Percentiles rank a stretch among this genome's conserved stretches.
These are phyloP conservation scores for Drosophila athabasca DNA, from an alignment of 1,140 invertebrate genomes.

Conservation along the genomic window DNA sequence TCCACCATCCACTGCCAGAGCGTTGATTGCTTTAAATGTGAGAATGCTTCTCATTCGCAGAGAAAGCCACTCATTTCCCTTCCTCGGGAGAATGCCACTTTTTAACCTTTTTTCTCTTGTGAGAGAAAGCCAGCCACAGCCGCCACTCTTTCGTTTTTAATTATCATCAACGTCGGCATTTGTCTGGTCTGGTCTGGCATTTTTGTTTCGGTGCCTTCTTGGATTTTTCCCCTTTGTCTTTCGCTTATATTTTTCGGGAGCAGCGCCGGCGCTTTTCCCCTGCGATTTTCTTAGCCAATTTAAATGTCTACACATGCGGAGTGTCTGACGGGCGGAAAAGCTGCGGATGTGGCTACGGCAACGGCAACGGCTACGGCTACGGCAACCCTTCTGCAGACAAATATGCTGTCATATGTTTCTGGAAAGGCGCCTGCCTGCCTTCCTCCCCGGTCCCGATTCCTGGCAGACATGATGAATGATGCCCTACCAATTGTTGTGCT, in stretches of 20 bases:
- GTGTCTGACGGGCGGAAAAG: no score
- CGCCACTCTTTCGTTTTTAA: constrained; percentile 57
- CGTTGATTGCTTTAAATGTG: constrained; percentile 11
- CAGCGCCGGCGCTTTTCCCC: no score
- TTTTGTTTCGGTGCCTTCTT: constrained; percentile 19
- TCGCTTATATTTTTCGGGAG: background rate
- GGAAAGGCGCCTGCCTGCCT: background rate
- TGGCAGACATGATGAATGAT: constrained; percentile 66
- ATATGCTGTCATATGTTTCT: constrained; percentile 75
- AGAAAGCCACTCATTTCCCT: constrained; percentile 21
- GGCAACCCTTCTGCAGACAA: constrained; percentile 43
- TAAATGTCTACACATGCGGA: constrained; percentile 40
- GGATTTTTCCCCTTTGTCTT: constrained; percentile 29
- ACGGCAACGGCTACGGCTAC: background rate
- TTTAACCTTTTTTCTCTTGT: background rate
- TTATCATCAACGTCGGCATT: constrained; percentile 73
- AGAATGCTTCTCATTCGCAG: constrained; percentile 12
- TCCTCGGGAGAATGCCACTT: constrained; percentile 14
- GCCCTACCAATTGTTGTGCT: constrained; percentile 56
- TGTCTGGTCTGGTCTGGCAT: constrained; percentile 32
- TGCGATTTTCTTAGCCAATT: constrained; percentile 50
- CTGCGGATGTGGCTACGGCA: no score
- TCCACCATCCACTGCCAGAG: constrained; percentile 9
- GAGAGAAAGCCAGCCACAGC: background rate
- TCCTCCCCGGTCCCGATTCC: background rate